A percentile compares a stretch with the other conserved stretches of the same genome.
These are phyloP conservation scores for Megaustenia siamemsis DNA, from an alignment of 2,888 invertebrate genomes.

Conservation along the genomic window DNA sequence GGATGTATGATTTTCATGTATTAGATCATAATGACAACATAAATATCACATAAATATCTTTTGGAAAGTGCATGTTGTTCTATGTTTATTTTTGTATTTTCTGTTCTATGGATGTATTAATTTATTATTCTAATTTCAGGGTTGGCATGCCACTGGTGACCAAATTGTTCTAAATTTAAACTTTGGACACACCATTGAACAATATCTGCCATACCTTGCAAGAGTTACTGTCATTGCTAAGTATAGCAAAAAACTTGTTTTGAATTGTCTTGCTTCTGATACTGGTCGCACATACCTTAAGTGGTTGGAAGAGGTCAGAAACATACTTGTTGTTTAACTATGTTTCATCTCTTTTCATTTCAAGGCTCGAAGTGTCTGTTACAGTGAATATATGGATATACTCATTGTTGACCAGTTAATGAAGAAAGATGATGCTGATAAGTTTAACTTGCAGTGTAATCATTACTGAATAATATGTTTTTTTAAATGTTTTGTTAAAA, in stretches of 20 bases:
- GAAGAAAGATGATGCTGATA: too few relatives aligned
- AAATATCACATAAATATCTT: too few relatives aligned
- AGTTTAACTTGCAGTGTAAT: too few relatives aligned
- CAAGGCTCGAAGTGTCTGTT: too few relatives aligned
- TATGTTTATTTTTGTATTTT: not conserved
- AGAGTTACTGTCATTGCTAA: slow-evolving; percentile 73
- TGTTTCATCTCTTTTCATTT: too few relatives aligned
- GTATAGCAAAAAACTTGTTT: slow-evolving; percentile 68
- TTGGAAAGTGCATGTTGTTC: not conserved
- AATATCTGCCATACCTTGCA: slow-evolving; percentile 71
- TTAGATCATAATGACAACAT: too few relatives aligned
- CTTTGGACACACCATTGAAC: slow-evolving; percentile 64
- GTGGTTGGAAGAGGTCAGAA: slow-evolving; percentile 72
- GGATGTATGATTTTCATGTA: too few relatives aligned
- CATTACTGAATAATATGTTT: too few relatives aligned
- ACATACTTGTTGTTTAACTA: not conserved
- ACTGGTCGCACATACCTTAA: slow-evolving; percentile 67
- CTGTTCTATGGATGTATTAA: too few relatives aligned
- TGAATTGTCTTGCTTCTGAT: slow-evolving; percentile 66
- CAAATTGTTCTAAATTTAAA: slow-evolving; percentile 65
- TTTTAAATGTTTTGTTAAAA: too few relatives aligned
- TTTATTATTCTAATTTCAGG: slow-evolving; percentile 60
- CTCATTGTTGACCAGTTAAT: too few relatives aligned
- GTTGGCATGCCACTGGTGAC: slow-evolving; percentile 73
- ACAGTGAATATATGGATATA: too few relatives aligned